A percentile compares a stretch with the other conserved stretches of the same genome.
Conservation (phyloP, 2,888 invertebrate species). For the Mongoloraphidia duomilia region DNA sequence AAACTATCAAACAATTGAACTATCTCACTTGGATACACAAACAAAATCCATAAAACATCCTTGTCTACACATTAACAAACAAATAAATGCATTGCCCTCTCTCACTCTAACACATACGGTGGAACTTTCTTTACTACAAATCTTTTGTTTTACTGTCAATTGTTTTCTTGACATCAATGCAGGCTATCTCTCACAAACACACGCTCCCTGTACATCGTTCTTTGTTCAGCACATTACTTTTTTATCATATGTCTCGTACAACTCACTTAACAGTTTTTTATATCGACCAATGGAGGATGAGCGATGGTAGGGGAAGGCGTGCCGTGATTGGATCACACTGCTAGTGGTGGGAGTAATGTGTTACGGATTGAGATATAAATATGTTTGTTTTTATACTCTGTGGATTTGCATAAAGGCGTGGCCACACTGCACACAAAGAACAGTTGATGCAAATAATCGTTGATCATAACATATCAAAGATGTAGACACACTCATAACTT, state of each 20-base stretch:
- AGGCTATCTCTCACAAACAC: background rate
- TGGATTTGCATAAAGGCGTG: constrained; percentile 19
- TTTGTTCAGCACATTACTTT: no score
- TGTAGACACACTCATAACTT: no score
- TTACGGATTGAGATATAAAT: constrained; percentile 32
- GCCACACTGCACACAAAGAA: constrained; percentile 9
- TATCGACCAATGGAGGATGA: constrained; percentile 23
- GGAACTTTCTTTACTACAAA: no score
- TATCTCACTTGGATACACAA: no score
- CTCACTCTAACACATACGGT: background rate
- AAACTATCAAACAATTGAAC: no score
- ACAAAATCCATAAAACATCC: background rate
- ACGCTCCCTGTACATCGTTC: no score
- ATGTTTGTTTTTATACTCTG: constrained; percentile 28
- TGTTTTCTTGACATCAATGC: background rate
- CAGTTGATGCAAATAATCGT: no score
- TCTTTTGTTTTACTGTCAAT: no score
- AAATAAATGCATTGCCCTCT: background rate
- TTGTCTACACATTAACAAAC: background rate
- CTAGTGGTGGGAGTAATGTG: constrained; percentile 20
- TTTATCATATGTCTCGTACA: constrained; percentile 11
- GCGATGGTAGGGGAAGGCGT: constrained; percentile 19
- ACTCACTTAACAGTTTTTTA: constrained; percentile 21
- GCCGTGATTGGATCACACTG: constrained; percentile 17
- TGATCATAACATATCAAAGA: no score